Evolutionary conservation across 2,113 vertebrate species (phyloP).

Genomic region (Holacanthus passer): DNA sequence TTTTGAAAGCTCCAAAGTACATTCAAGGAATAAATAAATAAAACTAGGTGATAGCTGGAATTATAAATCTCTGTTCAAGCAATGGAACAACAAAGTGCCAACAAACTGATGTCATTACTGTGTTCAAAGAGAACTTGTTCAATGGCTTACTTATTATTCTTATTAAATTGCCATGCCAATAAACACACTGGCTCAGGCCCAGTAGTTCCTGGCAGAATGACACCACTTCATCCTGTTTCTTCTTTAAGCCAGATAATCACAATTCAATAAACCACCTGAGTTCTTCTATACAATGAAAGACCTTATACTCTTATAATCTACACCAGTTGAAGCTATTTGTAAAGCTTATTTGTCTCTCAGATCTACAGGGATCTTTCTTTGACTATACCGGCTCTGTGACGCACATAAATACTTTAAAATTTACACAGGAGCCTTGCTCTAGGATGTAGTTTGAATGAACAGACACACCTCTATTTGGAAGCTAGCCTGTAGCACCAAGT

Average conservation of each 20-base stretch:
- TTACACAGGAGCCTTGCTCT: slow-evolving; percentile 55
- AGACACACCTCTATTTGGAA: slow-evolving; percentile 64
- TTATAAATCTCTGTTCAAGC: neutral
- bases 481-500: slow-evolving; percentile 1
- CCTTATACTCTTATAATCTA: neutral
- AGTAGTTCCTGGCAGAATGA: neutral
- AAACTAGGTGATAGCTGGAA: neutral
- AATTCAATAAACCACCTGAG: neutral
- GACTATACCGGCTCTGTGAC: slow-evolving; percentile 29
- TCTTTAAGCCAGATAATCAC: neutral
- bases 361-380: slow-evolving; percentile 11
- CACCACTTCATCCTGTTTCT: neutral
- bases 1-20: too few species aligned
- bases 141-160: neutral
- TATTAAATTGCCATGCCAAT: neutral
- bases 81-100: neutral
- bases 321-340: neutral
- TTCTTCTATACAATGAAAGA: neutral
- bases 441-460: slow-evolving; percentile 32
- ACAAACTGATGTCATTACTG: neutral
- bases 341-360: slow-evolving; percentile 29
- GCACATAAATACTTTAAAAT: slow-evolving; percentile 19
- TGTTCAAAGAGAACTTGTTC: neutral
- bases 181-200: neutral
- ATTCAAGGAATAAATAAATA: neutral